A percentile compares a stretch with the other conserved stretches of the same genome.
These are phyloP conservation scores for Schlechtendalia chinensis DNA, from an alignment of 1,140 invertebrate genomes.

Conservation along the genomic window DNA sequence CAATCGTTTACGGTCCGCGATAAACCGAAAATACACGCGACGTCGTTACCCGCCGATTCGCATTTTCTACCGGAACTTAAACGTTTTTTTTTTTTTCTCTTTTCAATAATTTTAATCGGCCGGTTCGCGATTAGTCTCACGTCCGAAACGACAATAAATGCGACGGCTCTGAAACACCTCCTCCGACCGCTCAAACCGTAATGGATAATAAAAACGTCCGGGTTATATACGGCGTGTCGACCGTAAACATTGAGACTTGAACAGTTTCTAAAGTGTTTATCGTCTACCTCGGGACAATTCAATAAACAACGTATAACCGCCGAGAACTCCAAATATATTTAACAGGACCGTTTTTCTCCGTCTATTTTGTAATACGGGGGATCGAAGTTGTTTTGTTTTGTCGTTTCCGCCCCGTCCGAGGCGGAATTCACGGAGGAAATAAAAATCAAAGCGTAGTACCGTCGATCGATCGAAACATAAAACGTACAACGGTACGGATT, in stretches of 20 bases:
- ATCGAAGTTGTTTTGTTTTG: slow-evolving; percentile 30
- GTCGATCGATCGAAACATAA: background rate
- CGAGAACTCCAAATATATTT: background rate
- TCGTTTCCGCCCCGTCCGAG: no score
- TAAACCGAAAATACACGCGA: no score
- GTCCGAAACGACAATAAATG: no score
- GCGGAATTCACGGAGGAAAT: background rate
- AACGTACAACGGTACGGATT: slow-evolving; percentile 12
- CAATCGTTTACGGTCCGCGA: background rate
- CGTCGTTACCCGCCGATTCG: no score
- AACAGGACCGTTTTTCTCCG: background rate
- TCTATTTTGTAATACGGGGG: background rate
- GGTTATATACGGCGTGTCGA: background rate
- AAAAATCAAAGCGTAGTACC: background rate
- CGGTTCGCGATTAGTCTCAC: no score
- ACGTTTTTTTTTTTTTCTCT: no score
- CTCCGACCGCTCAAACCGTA: no score
- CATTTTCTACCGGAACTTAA: no score
- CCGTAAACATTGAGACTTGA: background rate
- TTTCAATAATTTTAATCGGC: no score
- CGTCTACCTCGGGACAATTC: background rate
- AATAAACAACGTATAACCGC: background rate
- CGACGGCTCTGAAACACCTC: no score
- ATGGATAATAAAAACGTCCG: no score
- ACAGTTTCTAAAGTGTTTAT: background rate